Evolutionary conservation across 2,113 vertebrate species (phyloP).

Genomic region (Syngnathus scovelli): DNA sequence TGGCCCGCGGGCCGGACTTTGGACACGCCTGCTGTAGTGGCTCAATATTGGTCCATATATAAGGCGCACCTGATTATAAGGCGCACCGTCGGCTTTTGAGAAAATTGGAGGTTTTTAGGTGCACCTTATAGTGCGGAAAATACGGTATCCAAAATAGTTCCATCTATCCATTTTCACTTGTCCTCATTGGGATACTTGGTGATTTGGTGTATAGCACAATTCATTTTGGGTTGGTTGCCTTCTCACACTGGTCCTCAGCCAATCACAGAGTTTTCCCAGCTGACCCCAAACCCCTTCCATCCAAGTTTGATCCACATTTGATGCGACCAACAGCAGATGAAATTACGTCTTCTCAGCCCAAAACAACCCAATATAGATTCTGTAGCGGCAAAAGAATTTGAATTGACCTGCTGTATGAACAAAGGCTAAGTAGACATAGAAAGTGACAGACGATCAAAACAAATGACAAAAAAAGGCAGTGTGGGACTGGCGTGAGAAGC

Average conservation of each 20-base stretch:
- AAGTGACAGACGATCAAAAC: constrained; percentile 8
- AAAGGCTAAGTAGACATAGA: background rate
- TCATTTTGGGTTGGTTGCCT: background rate
- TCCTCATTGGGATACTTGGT: background rate
- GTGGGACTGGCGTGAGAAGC: constrained; percentile 6
- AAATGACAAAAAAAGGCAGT: constrained; percentile 4
- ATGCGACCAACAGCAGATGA: too few relatives aligned
- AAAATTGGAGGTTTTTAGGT: background rate
- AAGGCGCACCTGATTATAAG: too few relatives aligned
- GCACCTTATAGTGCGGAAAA: background rate
- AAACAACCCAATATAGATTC: too few relatives aligned
- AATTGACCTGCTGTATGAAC: too few relatives aligned
- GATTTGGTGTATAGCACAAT: background rate
- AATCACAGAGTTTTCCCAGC: background rate
- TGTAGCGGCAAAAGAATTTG: too few relatives aligned
- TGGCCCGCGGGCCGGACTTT: too few relatives aligned
- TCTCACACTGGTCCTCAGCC: background rate
- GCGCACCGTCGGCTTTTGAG: too few relatives aligned
- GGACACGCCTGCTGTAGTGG: too few relatives aligned
- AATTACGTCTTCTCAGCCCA: too few relatives aligned
- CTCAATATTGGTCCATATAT: too few relatives aligned
- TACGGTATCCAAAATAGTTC: background rate
- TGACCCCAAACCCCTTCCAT: too few relatives aligned
- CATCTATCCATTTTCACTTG: background rate
- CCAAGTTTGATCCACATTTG: too few relatives aligned